Evolutionary conservation across 2,113 vertebrate species (phyloP).

Genomic region (Albula glossodonta): DNA sequence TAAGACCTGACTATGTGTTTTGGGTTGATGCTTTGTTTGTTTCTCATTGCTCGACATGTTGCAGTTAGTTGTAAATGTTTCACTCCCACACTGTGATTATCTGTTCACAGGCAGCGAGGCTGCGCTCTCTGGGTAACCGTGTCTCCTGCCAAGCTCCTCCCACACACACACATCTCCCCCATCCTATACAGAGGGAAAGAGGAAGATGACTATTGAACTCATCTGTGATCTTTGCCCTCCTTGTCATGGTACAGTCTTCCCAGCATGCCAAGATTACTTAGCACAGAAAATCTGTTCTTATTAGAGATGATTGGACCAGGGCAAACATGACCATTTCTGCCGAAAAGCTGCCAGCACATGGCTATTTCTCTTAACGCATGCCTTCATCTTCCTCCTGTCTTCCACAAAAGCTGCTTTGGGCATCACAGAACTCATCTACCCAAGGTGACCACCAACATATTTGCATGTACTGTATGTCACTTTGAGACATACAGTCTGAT

Average conservation of each 20-base stretch:
- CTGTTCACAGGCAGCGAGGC: not conserved
- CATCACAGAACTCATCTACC: constrained; percentile 79
- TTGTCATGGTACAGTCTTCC: not conserved
- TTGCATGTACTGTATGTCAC: constrained; percentile 54
- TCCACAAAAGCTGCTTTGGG: constrained; percentile 87
- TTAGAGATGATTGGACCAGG: not conserved
- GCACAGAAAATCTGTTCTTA: not conserved
- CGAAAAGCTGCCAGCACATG: not conserved
- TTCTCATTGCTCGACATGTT: not conserved
- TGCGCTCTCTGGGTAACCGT: not conserved
- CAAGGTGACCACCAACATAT: constrained; percentile 90
- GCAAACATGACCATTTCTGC: not conserved
- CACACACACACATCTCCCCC: not conserved
- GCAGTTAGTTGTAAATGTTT: not conserved
- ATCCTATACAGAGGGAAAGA: not conserved
- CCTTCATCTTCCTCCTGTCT: constrained; percentile 88
- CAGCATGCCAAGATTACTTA: not conserved
- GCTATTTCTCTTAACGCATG: not conserved
- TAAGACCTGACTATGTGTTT: not conserved
- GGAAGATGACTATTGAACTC: not conserved
- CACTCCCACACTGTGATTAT: too few species aligned
- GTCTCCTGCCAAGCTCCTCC: not conserved
- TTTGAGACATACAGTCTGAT: not conserved
- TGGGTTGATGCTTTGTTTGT: not conserved
- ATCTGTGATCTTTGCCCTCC: not conserved